phyloP scores from a whole-genome alignment of 2,797 vertebrate genomes.

The Argya squamiceps region DNA sequence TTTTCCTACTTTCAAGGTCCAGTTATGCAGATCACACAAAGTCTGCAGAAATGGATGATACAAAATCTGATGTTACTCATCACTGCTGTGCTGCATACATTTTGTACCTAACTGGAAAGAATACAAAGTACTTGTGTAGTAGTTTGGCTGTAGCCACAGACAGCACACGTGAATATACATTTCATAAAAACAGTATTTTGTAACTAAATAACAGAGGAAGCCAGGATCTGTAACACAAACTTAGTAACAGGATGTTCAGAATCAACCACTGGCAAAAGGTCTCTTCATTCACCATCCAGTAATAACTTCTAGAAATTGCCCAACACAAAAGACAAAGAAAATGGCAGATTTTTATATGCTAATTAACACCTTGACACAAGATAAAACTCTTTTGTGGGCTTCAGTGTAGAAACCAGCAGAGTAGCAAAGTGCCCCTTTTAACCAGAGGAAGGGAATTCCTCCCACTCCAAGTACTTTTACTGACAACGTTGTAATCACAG shows the following conservation, averaged over 20 bases:
- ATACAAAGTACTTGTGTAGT: background rate
- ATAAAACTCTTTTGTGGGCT: background rate
- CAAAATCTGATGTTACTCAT: background rate
- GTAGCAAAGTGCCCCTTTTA: background rate
- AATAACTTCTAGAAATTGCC: background rate
- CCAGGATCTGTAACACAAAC: background rate
- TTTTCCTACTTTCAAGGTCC: background rate
- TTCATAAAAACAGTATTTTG: background rate
- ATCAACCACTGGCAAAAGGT: background rate
- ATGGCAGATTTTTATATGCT: background rate
- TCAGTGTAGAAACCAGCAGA: background rate
- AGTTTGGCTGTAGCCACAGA: background rate
- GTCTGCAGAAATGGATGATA: background rate
- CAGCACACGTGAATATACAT: background rate
- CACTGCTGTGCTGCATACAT: background rate
- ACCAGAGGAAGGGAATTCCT: background rate
- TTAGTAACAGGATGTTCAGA: background rate
- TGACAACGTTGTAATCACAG: background rate
- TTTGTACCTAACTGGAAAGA: background rate
- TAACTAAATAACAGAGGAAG: background rate
- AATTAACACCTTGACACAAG: background rate
- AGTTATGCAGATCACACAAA: background rate
- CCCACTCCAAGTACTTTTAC: background rate
- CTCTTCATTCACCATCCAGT: background rate
- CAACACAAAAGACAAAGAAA: background rate